Evolutionary conservation across 2,888 invertebrate species (phyloP), one percentile per base, ranked within the genome.

Genomic region (Neoscelio sp.): DNA sequence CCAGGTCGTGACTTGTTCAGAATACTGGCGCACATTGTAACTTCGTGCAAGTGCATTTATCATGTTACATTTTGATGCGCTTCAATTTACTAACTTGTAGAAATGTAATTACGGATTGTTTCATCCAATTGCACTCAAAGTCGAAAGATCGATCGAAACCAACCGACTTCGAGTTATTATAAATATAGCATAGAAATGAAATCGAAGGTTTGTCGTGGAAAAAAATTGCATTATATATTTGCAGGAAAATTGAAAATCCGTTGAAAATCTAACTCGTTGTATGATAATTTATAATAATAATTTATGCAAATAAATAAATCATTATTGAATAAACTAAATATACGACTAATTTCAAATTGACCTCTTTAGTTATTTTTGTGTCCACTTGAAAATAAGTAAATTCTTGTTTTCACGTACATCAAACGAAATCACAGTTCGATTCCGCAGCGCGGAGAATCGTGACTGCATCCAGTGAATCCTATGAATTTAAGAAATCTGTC

Each of bases 1-100:
- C 64, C 56, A 38, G 28, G 54, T 13, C 35, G 73, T 12, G 62
- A 73, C 62, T 73, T 35, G 62, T 56, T 60, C 46, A 26, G 26
- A 54, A 54, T 62, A 62, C 68, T 44, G 7, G 6, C 15, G 38
- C 15, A 28, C 42, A 74, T 65, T 50, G 48, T 30, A 68, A 68
- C 68, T 75, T 62, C 7, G 40, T 10, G 18, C 42, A 62, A 60
- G 58, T 56, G 68, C 46, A 68, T 75, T 75, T 68, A 68, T 68
- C 46, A 50, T 60, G 44, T 52, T 60, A 48, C 33, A 67, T 67
- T 73, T 38, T 67, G 65, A 44, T 60, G 60, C 30, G 12, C 33
- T 40, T 15, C 60, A 75, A 67, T 68, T 60, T 10, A 30, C 18
- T 54, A 68, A 67, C 23, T 67, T 67, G 65, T 50, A 23, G 35